These are phyloP conservation scores for Nomada hirtipes DNA, from an alignment of 2,888 invertebrate genomes.

Conservation along the genomic window DNA sequence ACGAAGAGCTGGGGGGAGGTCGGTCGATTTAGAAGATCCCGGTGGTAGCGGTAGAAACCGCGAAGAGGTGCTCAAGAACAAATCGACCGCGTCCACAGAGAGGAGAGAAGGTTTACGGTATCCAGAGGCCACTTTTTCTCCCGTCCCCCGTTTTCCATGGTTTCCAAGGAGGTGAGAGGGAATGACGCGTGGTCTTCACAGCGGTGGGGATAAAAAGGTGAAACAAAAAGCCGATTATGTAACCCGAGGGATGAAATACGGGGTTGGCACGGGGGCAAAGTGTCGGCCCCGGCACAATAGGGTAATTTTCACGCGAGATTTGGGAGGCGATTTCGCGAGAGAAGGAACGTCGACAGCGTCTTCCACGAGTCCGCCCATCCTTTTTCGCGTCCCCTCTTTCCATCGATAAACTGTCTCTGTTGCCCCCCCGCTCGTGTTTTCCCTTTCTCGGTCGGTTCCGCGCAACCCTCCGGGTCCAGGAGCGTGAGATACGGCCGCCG, in stretches of 20 bases:
- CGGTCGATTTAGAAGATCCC: constrained; percentile 67
- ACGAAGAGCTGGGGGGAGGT: constrained; percentile 27
- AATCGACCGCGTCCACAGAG: constrained; percentile 70
- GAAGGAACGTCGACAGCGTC: constrained; percentile 62
- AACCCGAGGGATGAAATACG: constrained; percentile 82
- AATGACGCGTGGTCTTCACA: constrained; percentile 41
- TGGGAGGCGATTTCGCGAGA: constrained; percentile 82
- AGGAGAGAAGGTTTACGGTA: constrained; percentile 67
- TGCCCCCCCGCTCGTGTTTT: constrained; percentile 36
- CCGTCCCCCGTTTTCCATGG: constrained; percentile 23
- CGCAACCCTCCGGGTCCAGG: constrained; percentile 24
- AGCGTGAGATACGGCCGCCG: constrained; percentile 80
- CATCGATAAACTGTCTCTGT: constrained; percentile 39
- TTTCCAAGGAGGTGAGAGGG: constrained; percentile 17
- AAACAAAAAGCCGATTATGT: constrained; percentile 84
- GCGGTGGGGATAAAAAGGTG: constrained; percentile 78
- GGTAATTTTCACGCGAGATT: constrained; percentile 85
- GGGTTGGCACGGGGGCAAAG: constrained; percentile 65
- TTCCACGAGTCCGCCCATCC: constrained; percentile 41
- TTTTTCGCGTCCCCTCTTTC: constrained; percentile 34
- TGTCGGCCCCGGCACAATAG: constrained; percentile 80
- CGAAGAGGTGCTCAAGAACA: constrained; percentile 70
- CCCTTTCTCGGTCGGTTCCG: constrained; percentile 24
- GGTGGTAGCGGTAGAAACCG: constrained; percentile 54
- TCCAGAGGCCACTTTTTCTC: constrained; percentile 63